These are phyloP conservation scores for Myripristis jacobus DNA, from an alignment of 2,797 vertebrate genomes.

Conservation along the genomic window DNA sequence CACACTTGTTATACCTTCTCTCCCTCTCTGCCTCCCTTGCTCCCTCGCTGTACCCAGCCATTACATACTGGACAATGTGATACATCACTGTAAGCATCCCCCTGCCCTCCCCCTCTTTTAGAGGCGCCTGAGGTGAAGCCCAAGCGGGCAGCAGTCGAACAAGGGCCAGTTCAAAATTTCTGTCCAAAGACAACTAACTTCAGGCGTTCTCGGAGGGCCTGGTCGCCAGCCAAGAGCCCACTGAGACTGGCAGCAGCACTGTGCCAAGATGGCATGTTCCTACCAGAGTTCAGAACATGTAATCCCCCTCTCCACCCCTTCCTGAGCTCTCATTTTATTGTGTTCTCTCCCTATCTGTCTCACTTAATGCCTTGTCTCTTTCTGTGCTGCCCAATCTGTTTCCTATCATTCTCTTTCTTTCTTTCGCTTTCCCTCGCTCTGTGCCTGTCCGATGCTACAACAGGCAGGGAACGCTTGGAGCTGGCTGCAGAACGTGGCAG, in stretches of 20 bases:
- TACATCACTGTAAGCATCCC: constrained; percentile 58
- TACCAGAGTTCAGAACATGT: not conserved
- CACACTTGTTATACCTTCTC: constrained; percentile 66
- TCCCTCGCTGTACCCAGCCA: constrained; percentile 7
- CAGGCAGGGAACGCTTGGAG: constrained; percentile 30
- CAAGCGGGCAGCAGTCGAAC: constrained; percentile 33
- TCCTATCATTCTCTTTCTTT: not conserved
- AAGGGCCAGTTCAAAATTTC: constrained; percentile 24
- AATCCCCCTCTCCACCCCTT: not conserved
- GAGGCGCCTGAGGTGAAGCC: constrained; percentile 32
- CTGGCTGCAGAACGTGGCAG: constrained; percentile 27
- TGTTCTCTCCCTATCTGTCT: not conserved
- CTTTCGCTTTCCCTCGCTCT: not conserved
- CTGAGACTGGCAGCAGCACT: constrained; percentile 26
- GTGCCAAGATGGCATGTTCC: constrained; percentile 18
- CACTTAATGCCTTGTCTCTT: constrained; percentile 14
- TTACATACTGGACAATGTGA: constrained; percentile 44
- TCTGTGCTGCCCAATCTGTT: constrained; percentile 23
- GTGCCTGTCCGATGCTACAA: constrained; percentile 20
- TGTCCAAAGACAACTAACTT: constrained; percentile 21
- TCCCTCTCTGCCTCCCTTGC: constrained; percentile 41
- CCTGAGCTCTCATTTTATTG: not conserved
- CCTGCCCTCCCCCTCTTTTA: constrained; percentile 23
- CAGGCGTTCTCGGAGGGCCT: constrained; percentile 12
- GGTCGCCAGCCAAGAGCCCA: constrained; percentile 13